A percentile compares a stretch with the other conserved stretches of the same genome.
phyloP scores from a whole-genome alignment of 2,113 vertebrate genomes.

The Melozone crissalis region DNA sequence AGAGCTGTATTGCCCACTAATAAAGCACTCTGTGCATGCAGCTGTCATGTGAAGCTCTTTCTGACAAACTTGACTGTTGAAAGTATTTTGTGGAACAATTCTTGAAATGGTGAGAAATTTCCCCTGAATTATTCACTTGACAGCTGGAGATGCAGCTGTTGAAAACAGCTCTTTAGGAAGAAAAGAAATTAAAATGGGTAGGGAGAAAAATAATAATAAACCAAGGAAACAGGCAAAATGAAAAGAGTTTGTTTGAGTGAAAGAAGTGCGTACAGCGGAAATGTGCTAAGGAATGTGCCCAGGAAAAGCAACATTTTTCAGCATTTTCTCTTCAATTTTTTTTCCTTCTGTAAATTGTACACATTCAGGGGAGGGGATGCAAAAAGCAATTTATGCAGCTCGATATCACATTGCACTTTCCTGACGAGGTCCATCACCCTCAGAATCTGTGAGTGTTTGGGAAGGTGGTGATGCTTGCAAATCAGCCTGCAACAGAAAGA shows the following conservation, averaged over 20 bases:
- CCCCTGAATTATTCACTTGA: conserved; percentile 61
- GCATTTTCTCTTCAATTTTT: conserved; percentile 22
- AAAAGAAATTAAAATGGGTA: conserved; percentile 55
- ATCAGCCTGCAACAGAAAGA: conserved; percentile 34
- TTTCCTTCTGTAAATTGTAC: conserved; percentile 10
- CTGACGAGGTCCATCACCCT: conserved; percentile 44
- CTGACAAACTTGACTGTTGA: conserved; percentile 21
- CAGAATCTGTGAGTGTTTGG: conserved; percentile 37
- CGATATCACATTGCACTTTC: conserved; percentile 3
- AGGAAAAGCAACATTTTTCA: conserved; percentile 24
- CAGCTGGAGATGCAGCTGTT: conserved; percentile 60
- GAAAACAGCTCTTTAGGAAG: conserved; percentile 57
- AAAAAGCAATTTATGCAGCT: conserved; percentile 49
- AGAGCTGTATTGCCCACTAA: conserved; percentile 17
- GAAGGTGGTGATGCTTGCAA: conserved; percentile 52
- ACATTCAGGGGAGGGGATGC: neutral
- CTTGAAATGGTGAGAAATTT: conserved; percentile 53
- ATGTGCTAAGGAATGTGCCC: conserved; percentile 6
- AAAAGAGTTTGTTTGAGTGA: neutral
- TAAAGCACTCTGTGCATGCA: conserved; percentile 19
- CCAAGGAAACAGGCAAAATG: neutral
- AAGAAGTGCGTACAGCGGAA: neutral
- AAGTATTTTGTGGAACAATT: conserved; percentile 62
- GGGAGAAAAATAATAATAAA: conserved; percentile 52
- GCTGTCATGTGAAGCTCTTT: conserved; percentile 44